Conservation (phyloP, 64 coral and sea anemone genomes). For the Montipora cactus region DNA sequence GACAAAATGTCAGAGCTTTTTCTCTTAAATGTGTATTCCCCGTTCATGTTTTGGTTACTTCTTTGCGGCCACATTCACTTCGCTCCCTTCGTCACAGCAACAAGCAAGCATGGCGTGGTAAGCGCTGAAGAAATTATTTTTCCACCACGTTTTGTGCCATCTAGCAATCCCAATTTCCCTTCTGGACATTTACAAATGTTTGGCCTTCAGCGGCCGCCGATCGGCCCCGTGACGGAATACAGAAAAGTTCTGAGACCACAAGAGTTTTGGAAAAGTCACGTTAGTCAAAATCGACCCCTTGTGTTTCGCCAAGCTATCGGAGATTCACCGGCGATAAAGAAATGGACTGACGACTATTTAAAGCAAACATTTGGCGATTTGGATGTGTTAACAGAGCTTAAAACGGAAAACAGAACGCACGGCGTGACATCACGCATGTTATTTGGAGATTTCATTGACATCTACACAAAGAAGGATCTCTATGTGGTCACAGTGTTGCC, state of each 20-base stretch:
- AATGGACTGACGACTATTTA: conserved; percentile 88
- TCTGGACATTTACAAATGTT: conserved; percentile 94
- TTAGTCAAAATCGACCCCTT: conserved; percentile 53
- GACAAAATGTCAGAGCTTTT: neutral
- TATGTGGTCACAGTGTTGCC: conserved; percentile 96
- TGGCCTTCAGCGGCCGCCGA: conserved; percentile 83
- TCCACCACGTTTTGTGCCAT: conserved; percentile 76
- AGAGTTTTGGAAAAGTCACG: conserved; percentile 89
- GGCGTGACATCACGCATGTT: conserved; percentile 46
- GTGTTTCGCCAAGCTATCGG: conserved; percentile 80
- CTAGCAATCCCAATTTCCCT: conserved; percentile 19
- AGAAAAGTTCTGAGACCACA: conserved; percentile 75
- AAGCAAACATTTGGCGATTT: conserved; percentile 92
- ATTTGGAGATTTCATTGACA: conserved; percentile 83
- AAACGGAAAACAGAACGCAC: conserved; percentile 93
- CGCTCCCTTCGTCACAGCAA: neutral
- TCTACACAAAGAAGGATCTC: conserved; percentile 78
- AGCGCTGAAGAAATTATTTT: conserved; percentile 46
- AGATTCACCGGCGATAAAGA: conserved; percentile 75
- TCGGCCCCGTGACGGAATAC: conserved; percentile 84
- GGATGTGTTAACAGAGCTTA: conserved; percentile 86
- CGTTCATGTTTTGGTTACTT: neutral
- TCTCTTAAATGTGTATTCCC: neutral
- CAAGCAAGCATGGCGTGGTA: neutral
- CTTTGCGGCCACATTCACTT: neutral